phyloP scores from a whole-genome alignment of 2,888 invertebrate species.

The Agrilus biguttatus region DNA sequence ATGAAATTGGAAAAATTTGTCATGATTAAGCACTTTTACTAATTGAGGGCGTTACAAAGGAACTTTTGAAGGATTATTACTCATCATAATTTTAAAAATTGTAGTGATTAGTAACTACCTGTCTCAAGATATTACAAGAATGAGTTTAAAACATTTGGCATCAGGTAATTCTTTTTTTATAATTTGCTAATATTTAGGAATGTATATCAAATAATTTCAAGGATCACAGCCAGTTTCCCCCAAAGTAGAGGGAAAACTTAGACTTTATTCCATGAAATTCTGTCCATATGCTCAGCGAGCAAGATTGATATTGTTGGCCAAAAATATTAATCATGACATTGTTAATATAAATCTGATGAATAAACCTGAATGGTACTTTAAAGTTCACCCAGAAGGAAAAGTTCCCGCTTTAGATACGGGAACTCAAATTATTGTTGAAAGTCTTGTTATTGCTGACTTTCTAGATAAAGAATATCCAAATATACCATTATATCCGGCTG shows the following conservation, averaged over 20 bases:
- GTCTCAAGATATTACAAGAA: constrained; percentile 2
- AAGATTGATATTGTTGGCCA: constrained; percentile 59
- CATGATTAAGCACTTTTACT: too few relatives aligned
- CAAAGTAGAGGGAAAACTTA: constrained; percentile 45
- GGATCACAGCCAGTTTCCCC: constrained; percentile 51
- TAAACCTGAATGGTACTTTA: constrained; percentile 73
- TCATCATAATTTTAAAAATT: too few relatives aligned
- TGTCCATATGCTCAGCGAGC: constrained; percentile 70
- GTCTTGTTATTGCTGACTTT: constrained; percentile 38
- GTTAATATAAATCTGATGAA: constrained; percentile 60
- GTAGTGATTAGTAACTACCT: too few relatives aligned
- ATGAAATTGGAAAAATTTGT: too few relatives aligned
- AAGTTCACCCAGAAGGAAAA: constrained; percentile 42
- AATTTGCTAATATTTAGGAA: neutral
- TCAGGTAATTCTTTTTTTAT: constrained; percentile 7
- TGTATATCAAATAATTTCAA: constrained; percentile 20
- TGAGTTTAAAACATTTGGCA: constrained; percentile 14
- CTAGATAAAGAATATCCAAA: constrained; percentile 40
- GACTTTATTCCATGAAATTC: constrained; percentile 72
- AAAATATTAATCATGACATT: constrained; percentile 58
- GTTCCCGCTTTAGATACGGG: constrained; percentile 34
- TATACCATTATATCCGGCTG: constrained; percentile 33
- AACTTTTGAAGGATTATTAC: too few relatives aligned
- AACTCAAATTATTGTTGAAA: constrained; percentile 36
- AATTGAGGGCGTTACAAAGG: too few relatives aligned